A percentile compares a stretch with the other conserved stretches of the same genome.
These are phyloP conservation scores for Hirudo medicinalis DNA, from an alignment of 1,140 invertebrate species.

Conservation along the genomic window DNA sequence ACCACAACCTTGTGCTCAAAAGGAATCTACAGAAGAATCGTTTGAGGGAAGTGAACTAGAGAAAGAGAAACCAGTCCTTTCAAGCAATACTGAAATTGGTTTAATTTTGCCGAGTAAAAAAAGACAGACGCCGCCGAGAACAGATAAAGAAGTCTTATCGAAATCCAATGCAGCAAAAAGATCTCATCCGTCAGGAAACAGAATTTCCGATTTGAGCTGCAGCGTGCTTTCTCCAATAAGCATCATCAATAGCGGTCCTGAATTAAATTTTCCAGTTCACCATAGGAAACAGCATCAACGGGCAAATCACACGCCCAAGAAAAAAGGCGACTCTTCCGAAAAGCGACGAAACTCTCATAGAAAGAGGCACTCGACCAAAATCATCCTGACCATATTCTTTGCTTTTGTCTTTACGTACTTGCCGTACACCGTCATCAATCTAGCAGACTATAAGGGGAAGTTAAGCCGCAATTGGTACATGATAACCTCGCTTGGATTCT, in stretches of 20 bases:
- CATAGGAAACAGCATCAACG: neutral
- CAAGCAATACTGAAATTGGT: no score
- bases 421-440: conserved; percentile 6
- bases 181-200: conserved; percentile 2
- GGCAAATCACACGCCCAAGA: neutral
- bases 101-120: no score
- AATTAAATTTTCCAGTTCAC: neutral
- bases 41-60: no score
- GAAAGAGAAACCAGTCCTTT: no score
- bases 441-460: neutral
- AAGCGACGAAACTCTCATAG: neutral
- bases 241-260: neutral
- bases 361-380: conserved; percentile 4
- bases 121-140: no score
- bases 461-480: conserved; percentile 12
- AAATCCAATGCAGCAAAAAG: no score
- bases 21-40: no score
- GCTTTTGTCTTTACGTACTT: conserved; percentile 12
- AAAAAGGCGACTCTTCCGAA: neutral
- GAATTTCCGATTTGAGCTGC: neutral
- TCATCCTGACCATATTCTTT: conserved; percentile 9
- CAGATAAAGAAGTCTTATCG: no score
- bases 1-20: no score
- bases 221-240: neutral
- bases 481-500: conserved; percentile 2